Percentiles rank a stretch among this genome's conserved stretches.
phyloP scores from a whole-genome alignment of 2,888 invertebrate species.

The Rambutsinella grinnellia region DNA sequence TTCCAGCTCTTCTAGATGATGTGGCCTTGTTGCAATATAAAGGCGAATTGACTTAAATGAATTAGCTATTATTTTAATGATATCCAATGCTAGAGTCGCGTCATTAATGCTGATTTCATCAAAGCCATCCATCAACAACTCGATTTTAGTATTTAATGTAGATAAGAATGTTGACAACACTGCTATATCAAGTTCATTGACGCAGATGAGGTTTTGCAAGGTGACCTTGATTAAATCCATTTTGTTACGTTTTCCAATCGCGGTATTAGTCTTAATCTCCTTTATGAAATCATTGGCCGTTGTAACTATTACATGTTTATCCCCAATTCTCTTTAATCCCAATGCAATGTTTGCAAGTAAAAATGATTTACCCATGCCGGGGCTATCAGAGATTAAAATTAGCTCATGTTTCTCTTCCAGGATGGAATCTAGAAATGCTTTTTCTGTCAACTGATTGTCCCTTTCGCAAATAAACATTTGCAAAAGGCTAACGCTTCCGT shows the following conservation, averaged over 20 bases:
- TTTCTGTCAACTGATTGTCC: background rate
- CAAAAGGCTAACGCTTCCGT: background rate
- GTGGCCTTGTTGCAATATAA: constrained; percentile 6
- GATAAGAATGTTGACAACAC: background rate
- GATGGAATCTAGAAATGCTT: background rate
- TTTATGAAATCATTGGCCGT: background rate
- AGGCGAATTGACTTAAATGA: background rate
- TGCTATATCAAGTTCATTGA: background rate
- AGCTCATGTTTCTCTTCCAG: no score
- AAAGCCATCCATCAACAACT: constrained; percentile 4
- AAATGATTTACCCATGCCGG: no score
- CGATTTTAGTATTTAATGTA: background rate
- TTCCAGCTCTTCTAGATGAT: background rate
- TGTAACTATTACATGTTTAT: background rate
- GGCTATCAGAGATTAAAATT: background rate
- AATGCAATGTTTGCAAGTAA: background rate
- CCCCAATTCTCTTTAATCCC: background rate
- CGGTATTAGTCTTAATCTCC: background rate
- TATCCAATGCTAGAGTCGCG: background rate
- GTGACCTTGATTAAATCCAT: no score
- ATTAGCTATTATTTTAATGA: background rate
- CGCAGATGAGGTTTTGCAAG: no score
- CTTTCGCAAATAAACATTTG: background rate
- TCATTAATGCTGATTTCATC: background rate
- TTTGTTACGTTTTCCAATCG: background rate